Percentiles rank a stretch among this genome's conserved stretches.
phyloP scores from a whole-genome alignment of 2,113 vertebrate species.

The Narcine bancroftii region DNA sequence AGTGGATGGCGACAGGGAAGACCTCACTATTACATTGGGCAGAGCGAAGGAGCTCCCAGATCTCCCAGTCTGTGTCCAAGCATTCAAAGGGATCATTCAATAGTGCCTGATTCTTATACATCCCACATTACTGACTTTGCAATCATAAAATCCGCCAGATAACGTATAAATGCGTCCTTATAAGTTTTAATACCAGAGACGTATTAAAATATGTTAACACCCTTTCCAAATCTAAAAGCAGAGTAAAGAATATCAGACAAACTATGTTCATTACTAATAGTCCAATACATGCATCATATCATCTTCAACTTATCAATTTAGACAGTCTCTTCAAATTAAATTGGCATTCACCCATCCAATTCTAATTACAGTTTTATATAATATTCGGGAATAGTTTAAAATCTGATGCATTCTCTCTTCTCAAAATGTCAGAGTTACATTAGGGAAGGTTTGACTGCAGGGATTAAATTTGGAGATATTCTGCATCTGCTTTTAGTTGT shows the following conservation, averaged over 20 bases:
- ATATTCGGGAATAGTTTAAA: conserved; percentile 15
- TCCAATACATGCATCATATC: neutral
- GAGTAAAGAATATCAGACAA: neutral
- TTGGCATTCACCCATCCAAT: neutral
- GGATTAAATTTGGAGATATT: neutral
- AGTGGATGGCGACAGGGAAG: no score
- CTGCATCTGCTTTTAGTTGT: neutral
- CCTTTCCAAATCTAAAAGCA: neutral
- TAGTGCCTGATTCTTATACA: no score
- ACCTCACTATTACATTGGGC: no score
- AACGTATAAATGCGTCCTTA: no score
- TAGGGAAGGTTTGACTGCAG: neutral
- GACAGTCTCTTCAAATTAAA: neutral
- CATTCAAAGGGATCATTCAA: no score
- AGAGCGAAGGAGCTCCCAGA: no score
- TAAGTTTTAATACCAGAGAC: no score
- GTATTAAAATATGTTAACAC: neutral
- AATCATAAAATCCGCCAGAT: no score
- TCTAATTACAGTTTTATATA: conserved; percentile 28
- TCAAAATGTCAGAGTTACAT: conserved; percentile 23
- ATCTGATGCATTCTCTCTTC: neutral
- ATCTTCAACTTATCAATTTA: neutral
- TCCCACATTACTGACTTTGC: no score
- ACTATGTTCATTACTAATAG: neutral
- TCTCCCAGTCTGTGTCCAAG: no score